Evolutionary conservation across 2,113 vertebrate species (phyloP).

Genomic region (Anseranas semipalmata): DNA sequence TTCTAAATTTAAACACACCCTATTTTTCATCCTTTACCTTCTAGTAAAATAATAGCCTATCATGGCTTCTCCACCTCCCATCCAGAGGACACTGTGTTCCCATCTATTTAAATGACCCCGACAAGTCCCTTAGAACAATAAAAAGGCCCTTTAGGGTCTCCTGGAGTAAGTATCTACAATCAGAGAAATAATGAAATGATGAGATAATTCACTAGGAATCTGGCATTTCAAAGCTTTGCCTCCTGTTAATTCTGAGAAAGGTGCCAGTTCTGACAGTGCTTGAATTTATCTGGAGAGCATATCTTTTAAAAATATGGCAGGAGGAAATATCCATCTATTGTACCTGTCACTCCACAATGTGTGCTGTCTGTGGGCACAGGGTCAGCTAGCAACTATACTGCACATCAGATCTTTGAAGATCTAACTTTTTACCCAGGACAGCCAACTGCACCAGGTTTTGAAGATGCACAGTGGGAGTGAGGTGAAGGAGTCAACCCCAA

Average conservation of each 20-base stretch:
- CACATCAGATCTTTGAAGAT: not conserved
- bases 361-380: not conserved
- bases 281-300: conserved; percentile 21
- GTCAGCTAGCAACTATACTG: not conserved
- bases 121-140: conserved; percentile 7
- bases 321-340: not conserved
- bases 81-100: not conserved
- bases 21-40: not conserved
- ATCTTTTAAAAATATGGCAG: conserved; percentile 16
- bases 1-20: conserved; percentile 41
- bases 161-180: not conserved
- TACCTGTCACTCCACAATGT: not conserved
- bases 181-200: conserved; percentile 21
- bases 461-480: not conserved
- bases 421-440: not conserved
- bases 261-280: conserved; percentile 24
- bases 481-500: not conserved
- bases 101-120: conserved; percentile 38
- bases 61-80: not conserved
- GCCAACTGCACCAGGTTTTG: not conserved
- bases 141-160: conserved; percentile 13
- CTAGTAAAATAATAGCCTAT: conserved; percentile 3
- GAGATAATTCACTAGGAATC: not conserved
- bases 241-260: not conserved
- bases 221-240: not conserved